Conservation (phyloP, 2,888 invertebrate genomes). For the Ennomos erosarius region DNA sequence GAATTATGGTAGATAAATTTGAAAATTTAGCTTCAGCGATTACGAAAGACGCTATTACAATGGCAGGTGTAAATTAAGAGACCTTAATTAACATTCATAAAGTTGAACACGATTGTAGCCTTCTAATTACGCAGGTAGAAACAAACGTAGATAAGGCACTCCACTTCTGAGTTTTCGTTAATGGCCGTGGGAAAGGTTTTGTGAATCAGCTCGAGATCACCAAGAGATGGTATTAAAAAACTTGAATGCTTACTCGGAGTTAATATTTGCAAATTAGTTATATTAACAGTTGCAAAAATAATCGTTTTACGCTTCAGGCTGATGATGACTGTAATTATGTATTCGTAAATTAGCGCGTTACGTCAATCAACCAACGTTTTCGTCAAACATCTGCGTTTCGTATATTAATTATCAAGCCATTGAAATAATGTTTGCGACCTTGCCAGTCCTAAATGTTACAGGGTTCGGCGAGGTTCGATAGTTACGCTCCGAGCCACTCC, state of each 20-base stretch:
- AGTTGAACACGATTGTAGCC: conserved; percentile 33
- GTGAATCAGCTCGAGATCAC: conserved; percentile 17
- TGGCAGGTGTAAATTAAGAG: conserved; percentile 45
- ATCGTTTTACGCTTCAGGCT: background rate
- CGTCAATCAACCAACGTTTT: conserved; percentile 8
- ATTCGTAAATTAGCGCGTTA: background rate
- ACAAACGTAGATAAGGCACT: conserved; percentile 49
- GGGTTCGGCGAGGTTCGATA: background rate
- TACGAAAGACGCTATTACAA: conserved; percentile 42
- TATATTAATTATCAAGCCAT: conserved; percentile 16
- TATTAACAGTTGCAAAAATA: background rate
- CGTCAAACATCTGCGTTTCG: conserved; percentile 14
- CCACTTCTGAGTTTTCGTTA: conserved; percentile 42
- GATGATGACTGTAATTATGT: no score
- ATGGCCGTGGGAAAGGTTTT: conserved; percentile 38
- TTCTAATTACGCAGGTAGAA: conserved; percentile 53
- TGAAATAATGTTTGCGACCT: conserved; percentile 8
- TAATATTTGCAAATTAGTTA: conserved; percentile 9
- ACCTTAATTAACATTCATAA: conserved; percentile 48
- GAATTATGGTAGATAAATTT: conserved; percentile 41
- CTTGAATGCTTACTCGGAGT: conserved; percentile 9
- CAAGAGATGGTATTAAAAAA: conserved; percentile 9
- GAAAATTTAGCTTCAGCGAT: conserved; percentile 35
- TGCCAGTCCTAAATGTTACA: conserved; percentile 13
- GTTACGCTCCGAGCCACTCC: no score